phyloP scores from a whole-genome alignment of 2,113 vertebrate species.

The Symphodus melops region DNA sequence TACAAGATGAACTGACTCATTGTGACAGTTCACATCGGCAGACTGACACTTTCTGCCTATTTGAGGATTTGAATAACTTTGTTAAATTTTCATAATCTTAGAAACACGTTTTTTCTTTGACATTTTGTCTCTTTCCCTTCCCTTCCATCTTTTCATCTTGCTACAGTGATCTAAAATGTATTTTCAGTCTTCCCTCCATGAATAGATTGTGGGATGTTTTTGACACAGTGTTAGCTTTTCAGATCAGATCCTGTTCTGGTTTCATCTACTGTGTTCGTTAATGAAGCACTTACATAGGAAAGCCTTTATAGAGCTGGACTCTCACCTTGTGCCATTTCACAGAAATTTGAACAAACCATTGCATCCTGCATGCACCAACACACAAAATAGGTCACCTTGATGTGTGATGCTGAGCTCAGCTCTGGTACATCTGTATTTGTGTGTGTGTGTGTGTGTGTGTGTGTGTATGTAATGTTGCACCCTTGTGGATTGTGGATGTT shows the following conservation, averaged over 20 bases:
- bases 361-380: slow-evolving; percentile 22
- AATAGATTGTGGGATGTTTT: slow-evolving; percentile 22
- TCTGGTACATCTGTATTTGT: slow-evolving; percentile 26
- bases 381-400: slow-evolving; percentile 74
- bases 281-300: background rate
- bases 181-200: slow-evolving; percentile 4
- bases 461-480: slow-evolving; percentile 33
- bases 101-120: background rate
- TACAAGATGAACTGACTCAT: background rate
- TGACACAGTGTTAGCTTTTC: slow-evolving; percentile 31
- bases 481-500: slow-evolving; percentile 55
- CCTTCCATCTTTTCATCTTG: background rate
- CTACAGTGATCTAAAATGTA: slow-evolving; percentile 2
- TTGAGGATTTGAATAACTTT: background rate
- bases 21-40: background rate
- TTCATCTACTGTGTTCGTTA: slow-evolving; percentile 5
- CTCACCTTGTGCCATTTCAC: slow-evolving; percentile 45
- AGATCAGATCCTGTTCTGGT: slow-evolving; percentile 23
- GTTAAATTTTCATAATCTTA: background rate
- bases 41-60: background rate
- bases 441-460: slow-evolving; percentile 21
- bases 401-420: slow-evolving; percentile 60
- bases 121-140: background rate
- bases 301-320: slow-evolving; percentile 27
- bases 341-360: slow-evolving; percentile 20